phyloP scores from a whole-genome alignment of 1,140 invertebrate species.

The Eurytemora carolleeae region DNA sequence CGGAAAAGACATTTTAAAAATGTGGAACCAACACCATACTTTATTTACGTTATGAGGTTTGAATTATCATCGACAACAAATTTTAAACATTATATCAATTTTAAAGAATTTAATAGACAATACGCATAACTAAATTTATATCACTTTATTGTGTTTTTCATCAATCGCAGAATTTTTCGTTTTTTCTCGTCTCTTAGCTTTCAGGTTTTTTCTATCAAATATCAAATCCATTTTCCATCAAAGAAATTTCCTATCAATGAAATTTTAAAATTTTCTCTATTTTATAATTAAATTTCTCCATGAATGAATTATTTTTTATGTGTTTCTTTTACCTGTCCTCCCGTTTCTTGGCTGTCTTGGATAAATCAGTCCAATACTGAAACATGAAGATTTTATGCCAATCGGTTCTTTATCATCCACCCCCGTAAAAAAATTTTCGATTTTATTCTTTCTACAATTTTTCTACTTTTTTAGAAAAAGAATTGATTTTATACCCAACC shows the following conservation, averaged over 20 bases:
- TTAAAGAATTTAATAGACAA: too few relatives aligned
- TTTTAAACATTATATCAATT: too few relatives aligned
- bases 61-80: too few relatives aligned
- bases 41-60: too few relatives aligned
- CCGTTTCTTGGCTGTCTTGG: slow-evolving; percentile 20
- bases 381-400: slow-evolving; percentile 27
- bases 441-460: not conserved
- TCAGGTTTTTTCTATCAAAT: not conserved
- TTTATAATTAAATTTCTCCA: too few relatives aligned
- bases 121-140: too few relatives aligned
- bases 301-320: too few relatives aligned
- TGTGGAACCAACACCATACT: too few relatives aligned
- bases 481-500: not conserved
- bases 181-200: too few relatives aligned
- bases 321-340: slow-evolving; percentile 11
- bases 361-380: slow-evolving; percentile 31
- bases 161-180: too few relatives aligned
- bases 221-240: not conserved
- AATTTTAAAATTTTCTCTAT: not conserved
- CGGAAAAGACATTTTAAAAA: too few relatives aligned
- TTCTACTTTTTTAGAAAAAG: not conserved
- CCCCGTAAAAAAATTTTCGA: slow-evolving; percentile 16
- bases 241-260: not conserved
- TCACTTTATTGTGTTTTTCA: too few relatives aligned
- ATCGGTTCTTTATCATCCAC: slow-evolving; percentile 29